phyloP scores from a whole-genome alignment of 1,140 invertebrate genomes.

The Zaprionus nigranus region DNA sequence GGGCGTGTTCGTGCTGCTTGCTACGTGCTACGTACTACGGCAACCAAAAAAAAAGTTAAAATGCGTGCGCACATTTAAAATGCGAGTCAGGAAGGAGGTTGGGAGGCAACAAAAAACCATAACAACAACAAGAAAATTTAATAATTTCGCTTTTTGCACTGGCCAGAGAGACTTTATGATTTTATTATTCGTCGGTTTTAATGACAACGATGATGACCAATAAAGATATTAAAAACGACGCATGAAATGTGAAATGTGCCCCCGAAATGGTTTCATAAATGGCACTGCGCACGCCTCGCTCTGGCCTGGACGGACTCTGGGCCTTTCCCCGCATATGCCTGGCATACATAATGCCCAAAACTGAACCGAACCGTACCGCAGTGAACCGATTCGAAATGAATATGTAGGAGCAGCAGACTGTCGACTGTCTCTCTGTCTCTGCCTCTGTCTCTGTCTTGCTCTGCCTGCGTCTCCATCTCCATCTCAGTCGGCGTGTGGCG shows the following conservation, averaged over 20 bases:
- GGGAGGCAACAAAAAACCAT: neutral
- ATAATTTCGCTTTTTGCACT: conserved; percentile 83
- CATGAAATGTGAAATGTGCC: conserved; percentile 83
- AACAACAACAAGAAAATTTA: conserved; percentile 52
- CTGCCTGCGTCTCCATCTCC: conserved; percentile 25
- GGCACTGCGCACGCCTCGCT: conserved; percentile 40
- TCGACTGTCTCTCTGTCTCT: conserved; percentile 10
- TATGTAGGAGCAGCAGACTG: conserved; percentile 59
- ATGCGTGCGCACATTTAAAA: conserved; percentile 68
- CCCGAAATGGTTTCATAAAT: conserved; percentile 79
- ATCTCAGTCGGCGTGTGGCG: conserved; percentile 62
- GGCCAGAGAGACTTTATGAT: conserved; percentile 60
- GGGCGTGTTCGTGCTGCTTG: conserved; percentile 33
- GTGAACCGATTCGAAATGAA: conserved; percentile 52
- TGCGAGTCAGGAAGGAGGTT: conserved; percentile 60
- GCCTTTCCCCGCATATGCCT: conserved; percentile 65
- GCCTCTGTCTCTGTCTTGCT: conserved; percentile 28
- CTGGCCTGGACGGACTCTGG: conserved; percentile 17
- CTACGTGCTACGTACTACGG: conserved; percentile 50
- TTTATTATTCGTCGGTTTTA: conserved; percentile 81
- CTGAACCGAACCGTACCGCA: neutral
- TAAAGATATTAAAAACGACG: conserved; percentile 83
- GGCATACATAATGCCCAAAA: conserved; percentile 55
- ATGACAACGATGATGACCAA: conserved; percentile 81
- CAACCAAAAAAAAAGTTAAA: conserved; percentile 51